Percentiles rank a stretch among this genome's conserved stretches.
Evolutionary conservation across 2,113 vertebrate species (phyloP).

Genomic region (Aegotheles bennettii): DNA sequence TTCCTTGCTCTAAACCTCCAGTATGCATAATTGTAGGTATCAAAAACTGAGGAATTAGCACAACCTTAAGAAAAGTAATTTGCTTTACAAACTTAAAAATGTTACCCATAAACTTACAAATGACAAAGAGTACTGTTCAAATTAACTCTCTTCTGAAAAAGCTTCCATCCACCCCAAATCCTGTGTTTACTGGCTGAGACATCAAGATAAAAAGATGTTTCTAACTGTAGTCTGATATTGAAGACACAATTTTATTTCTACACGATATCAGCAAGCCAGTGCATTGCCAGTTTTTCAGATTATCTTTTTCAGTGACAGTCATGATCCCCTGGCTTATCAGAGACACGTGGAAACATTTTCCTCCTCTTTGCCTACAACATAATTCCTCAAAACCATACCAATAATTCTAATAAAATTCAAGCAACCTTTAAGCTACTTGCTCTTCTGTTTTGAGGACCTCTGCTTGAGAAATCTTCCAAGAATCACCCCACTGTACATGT

Average conservation of each 20-base stretch:
- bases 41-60: not conserved
- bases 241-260: not conserved
- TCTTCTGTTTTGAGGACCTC: not conserved
- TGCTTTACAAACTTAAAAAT: not conserved
- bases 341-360: not conserved
- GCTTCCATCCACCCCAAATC: not conserved
- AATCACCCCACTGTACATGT: not conserved
- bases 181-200: not conserved
- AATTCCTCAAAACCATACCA: not conserved
- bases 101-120: not conserved
- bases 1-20: not conserved
- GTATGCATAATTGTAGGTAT: not conserved
- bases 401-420: not conserved
- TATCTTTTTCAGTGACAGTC: not conserved
- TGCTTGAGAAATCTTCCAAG: not conserved
- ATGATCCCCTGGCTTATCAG: not conserved
- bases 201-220: not conserved
- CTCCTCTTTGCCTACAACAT: not conserved
- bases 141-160: not conserved
- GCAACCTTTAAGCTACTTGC: not conserved
- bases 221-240: not conserved
- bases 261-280: not conserved
- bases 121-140: not conserved
- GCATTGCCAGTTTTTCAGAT: not conserved
- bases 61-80: not conserved